Percentiles rank a stretch among this genome's conserved stretches.
Evolutionary conservation across 2,113 vertebrate species (phyloP).

Genomic region (Rhea americana): DNA sequence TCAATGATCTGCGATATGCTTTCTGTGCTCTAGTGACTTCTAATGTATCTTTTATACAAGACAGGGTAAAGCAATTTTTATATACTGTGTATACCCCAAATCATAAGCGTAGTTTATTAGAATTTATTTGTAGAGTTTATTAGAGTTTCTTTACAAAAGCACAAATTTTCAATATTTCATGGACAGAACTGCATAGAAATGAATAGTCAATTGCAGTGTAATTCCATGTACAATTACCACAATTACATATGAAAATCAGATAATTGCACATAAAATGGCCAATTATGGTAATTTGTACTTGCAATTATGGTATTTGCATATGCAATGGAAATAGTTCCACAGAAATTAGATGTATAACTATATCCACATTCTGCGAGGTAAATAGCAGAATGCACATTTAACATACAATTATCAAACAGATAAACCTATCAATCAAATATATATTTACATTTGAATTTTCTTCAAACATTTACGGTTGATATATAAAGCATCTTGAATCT

Average conservation of each 20-base stretch:
- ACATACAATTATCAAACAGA: neutral
- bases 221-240: neutral
- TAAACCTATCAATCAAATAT: neutral
- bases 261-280: neutral
- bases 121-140: neutral
- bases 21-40: neutral
- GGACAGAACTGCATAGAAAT: neutral
- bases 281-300: neutral
- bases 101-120: neutral
- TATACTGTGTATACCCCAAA: neutral
- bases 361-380: neutral
- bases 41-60: neutral
- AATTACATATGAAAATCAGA: slow-evolving; percentile 12
- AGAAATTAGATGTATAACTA: neutral
- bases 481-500: neutral
- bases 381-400: neutral
- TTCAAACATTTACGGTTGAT: neutral
- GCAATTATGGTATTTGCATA: neutral
- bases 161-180: neutral
- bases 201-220: neutral
- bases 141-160: neutral
- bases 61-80: neutral
- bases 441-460: neutral
- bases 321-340: neutral
- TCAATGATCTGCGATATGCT: neutral